Conservation (phyloP, 2,113 vertebrate species). For the Clupea harengus region DNA sequence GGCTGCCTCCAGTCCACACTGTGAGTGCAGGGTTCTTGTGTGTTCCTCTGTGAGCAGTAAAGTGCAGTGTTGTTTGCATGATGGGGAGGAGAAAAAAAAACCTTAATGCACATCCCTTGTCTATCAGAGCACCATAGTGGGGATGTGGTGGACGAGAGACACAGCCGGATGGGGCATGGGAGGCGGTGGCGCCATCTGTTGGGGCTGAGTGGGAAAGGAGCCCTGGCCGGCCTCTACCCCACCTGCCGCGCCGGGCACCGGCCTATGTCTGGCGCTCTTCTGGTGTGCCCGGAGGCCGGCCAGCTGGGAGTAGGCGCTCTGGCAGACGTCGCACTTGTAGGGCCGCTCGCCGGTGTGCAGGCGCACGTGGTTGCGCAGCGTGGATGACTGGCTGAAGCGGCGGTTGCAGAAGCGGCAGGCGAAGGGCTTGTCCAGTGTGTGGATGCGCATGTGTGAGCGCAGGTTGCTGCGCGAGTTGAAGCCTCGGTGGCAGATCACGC, state of each 20-base stretch:
- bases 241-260: slow-evolving; percentile 37
- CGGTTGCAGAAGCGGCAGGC: slow-evolving; percentile 97
- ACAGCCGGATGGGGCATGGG: not conserved
- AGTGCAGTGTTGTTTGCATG: slow-evolving; percentile 11
- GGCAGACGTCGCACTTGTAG: slow-evolving; percentile 97
- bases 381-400: slow-evolving; percentile 98
- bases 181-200: slow-evolving; percentile 61
- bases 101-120: not conserved
- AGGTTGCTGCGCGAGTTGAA: slow-evolving; percentile 99
- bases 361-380: slow-evolving; percentile 94
- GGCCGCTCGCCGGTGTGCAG: slow-evolving; percentile 97
- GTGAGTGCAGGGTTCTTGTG: not conserved
- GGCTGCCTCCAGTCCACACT: not conserved
- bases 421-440: slow-evolving; percentile 98
- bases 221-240: slow-evolving; percentile 61
- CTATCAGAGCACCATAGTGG: slow-evolving; percentile 89
- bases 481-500: slow-evolving; percentile 96
- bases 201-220: slow-evolving; percentile 75
- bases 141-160: slow-evolving; percentile 70
- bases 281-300: slow-evolving; percentile 95
- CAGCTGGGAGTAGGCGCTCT: slow-evolving; percentile 97
- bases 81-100: not conserved
- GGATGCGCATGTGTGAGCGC: slow-evolving; percentile 99
- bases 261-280: slow-evolving; percentile 95
- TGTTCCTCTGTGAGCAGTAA: not conserved